Evolutionary conservation across 2,113 vertebrate genomes (phyloP), one percentile per base, ranked within the genome.

Genomic region (Epinephelus lanceolatus): DNA sequence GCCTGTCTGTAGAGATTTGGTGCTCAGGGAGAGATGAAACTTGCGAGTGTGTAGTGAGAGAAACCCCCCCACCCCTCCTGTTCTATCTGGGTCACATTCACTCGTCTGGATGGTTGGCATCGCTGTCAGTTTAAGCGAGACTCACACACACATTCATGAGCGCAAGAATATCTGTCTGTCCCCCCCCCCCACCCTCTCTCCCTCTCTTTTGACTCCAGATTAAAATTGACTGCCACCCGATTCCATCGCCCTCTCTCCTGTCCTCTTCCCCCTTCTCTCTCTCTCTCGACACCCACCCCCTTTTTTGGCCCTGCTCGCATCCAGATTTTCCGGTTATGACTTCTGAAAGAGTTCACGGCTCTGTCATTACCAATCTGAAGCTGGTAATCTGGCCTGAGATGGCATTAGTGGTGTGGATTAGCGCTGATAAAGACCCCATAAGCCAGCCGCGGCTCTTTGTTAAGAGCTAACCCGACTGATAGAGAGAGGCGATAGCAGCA

Each of bases 341-440:
- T 94, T 94, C 89, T 94, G 86, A 89, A 95, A 92, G 93, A 93
- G 91, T 94, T 93, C 93, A 93, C 83, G 76, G 91, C 86, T 94
- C 93, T 92, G 93, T 95, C 92, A 91, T 95, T 94, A 92, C 90
- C 92, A 94, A 95, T 94, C 91, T 93, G 90, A 93, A 89, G 92
- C 86, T 75, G 87, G 91, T 96, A 96, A 95, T 95, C 95, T 95
- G 91, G 90, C 92, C 88, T 94, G 93, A 94, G 94, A 94, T 92
- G 91, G 94, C 94, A 95, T 96, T 96, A 96, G 88, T 62, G 65
- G 79, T 30, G 71, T 57, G 93, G 94, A 95, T 96, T 95, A 96
- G 87, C 63, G 63, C 90, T 92, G 94, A 96, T 96, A 95, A 95
- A 95, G 94, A 88, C 91, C 88, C 90, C 89, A 83, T 95, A 95